Evolutionary conservation across 2,888 invertebrate species (phyloP).

Genomic region (Palloptera scutellata): DNA sequence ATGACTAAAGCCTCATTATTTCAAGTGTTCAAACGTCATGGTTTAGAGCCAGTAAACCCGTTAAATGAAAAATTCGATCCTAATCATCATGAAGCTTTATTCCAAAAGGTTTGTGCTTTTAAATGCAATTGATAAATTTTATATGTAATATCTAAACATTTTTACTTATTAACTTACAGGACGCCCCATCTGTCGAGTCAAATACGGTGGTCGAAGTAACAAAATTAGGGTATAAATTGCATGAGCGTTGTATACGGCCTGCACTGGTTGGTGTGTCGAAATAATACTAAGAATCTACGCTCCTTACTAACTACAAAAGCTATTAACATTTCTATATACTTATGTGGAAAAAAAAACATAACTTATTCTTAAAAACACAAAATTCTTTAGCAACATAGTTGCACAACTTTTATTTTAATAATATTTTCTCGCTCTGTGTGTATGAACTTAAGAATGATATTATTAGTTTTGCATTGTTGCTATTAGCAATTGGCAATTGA

Average conservation of each 20-base stretch:
- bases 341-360: no score
- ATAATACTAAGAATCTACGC: constrained; percentile 38
- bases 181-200: constrained; percentile 79
- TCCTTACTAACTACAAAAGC: no score
- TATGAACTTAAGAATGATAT: no score
- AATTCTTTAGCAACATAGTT: no score
- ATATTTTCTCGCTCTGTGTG: no score
- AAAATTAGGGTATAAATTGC: constrained; percentile 94
- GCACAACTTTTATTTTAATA: no score
- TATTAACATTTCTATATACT: no score
- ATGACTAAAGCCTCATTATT: constrained; percentile 89
- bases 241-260: constrained; percentile 92
- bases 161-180: constrained; percentile 63
- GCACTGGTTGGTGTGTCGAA: constrained; percentile 97
- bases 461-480: no score
- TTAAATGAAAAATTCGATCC: constrained; percentile 95
- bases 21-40: constrained; percentile 90
- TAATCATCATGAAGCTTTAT: constrained; percentile 94
- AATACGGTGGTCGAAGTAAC: constrained; percentile 93
- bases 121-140: not conserved
- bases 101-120: constrained; percentile 76
- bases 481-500: no score
- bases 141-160: not conserved
- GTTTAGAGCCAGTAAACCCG: constrained; percentile 86
- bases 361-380: no score